These are phyloP conservation scores for Eubasilissa regina DNA, from an alignment of 1,140 invertebrate genomes.

Conservation along the genomic window DNA sequence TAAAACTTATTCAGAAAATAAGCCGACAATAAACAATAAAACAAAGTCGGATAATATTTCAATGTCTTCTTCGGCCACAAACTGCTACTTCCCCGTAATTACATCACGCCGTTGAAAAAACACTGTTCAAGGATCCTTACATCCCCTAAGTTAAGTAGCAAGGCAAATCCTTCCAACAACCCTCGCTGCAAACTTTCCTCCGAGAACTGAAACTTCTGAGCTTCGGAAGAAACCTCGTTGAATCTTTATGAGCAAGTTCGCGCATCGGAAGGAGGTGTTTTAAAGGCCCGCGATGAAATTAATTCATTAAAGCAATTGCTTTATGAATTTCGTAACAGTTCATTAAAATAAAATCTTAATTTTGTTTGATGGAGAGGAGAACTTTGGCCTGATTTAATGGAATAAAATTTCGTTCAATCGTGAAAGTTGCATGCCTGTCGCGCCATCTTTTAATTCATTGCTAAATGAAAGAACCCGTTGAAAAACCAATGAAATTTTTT, in stretches of 20 bases:
- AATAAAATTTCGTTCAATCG: neutral
- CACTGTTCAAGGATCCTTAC: neutral
- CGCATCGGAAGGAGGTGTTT: neutral
- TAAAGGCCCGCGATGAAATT: conserved; percentile 1
- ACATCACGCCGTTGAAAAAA: conserved; percentile 5
- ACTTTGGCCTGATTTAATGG: neutral
- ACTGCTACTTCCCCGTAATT: neutral
- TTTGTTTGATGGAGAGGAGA: conserved; percentile 8
- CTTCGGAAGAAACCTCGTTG: conserved; percentile 6
- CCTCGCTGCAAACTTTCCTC: conserved; percentile 5
- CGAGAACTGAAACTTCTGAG: conserved; percentile 14
- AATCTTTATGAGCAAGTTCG: conserved; percentile 9
- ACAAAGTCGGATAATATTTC: too few relatives aligned
- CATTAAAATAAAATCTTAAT: neutral
- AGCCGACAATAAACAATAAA: too few relatives aligned
- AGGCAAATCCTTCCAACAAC: conserved; percentile 16
- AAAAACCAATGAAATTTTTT: too few relatives aligned
- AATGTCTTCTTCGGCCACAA: too few relatives aligned
- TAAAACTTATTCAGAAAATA: too few relatives aligned
- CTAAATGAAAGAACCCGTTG: too few relatives aligned
- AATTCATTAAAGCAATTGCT: conserved; percentile 19
- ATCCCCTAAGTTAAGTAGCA: conserved; percentile 9
- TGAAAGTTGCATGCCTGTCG: too few relatives aligned
- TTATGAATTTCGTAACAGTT: neutral
- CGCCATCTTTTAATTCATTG: too few relatives aligned